phyloP scores from a whole-genome alignment of 2,888 invertebrate species.

The Drosophila mercatorum region DNA sequence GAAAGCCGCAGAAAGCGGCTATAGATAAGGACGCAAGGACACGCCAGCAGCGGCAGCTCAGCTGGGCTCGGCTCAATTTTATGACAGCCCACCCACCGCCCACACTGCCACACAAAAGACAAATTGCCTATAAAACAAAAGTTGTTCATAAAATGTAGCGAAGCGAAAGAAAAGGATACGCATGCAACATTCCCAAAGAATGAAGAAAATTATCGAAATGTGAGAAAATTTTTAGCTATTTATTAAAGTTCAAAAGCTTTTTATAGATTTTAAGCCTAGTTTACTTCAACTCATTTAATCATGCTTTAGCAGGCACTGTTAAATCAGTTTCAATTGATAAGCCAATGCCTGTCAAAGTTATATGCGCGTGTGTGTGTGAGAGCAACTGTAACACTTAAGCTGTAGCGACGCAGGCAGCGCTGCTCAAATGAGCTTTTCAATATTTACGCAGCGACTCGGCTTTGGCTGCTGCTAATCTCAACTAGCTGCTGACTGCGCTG shows the following conservation, averaged over 20 bases:
- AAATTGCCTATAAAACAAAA: conserved; percentile 71
- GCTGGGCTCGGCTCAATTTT: conserved; percentile 46
- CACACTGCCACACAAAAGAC: conserved; percentile 38
- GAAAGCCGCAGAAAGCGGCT: conserved; percentile 16
- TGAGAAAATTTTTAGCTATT: not conserved
- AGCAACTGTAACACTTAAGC: conserved; percentile 19
- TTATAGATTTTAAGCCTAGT: not conserved
- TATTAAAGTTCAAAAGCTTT: not conserved
- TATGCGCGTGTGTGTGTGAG: not conserved
- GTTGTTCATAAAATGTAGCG: conserved; percentile 51
- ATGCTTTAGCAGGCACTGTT: conserved; percentile 19
- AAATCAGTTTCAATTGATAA: conserved; percentile 15
- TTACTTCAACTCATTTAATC: not conserved
- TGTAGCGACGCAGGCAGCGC: conserved; percentile 40
- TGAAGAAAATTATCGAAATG: not conserved
- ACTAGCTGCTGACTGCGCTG: conserved; percentile 14
- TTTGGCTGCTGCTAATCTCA: conserved; percentile 61
- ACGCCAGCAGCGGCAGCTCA: conserved; percentile 10
- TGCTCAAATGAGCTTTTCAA: conserved; percentile 68
- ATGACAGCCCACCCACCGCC: conserved; percentile 40
- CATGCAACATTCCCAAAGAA: conserved; percentile 23
- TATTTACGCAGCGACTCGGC: conserved; percentile 74
- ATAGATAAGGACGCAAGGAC: conserved; percentile 64
- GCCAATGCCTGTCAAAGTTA: conserved; percentile 29
- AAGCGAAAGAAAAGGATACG: conserved; percentile 13